Base-by-base conservation (phyloP, 2,888 invertebrate species). In the Euphydryas editha region DNA sequence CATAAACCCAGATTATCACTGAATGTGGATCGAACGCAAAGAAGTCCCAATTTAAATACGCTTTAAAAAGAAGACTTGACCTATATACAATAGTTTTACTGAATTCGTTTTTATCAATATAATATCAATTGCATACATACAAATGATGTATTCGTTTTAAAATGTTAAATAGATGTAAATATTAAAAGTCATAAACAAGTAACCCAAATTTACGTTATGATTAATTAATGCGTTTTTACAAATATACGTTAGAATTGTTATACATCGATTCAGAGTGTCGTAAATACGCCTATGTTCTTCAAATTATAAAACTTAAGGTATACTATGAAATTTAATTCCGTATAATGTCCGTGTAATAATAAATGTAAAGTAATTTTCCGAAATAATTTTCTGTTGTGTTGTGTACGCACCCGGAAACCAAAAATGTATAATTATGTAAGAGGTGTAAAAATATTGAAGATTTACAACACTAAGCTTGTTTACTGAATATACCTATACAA, bases 51-150 rank as follows among this genome's bases (percentile, higher is more conserved):
- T 77, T 76, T 74, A 75, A 77, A 76, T 73, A 68, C 70, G 69
- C 70, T 74, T 71, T 72, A 74, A 67, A 74, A 70, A 74, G 72
- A 72, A 74, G 70, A 73, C 79, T 78, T 79, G 79, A 81, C 79
- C 78, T 75, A 79, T 72, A 74, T 75, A 55, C n/a, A 67, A 68
- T 51, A 59, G 68, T 68, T 64, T 65, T 58, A 68, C 37, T 51
- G 62, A 49, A 60, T 59, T 46, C 37, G 11, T 57, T 59, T 59
- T 67, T 62, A 65, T 65, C 51, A 54, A 65, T 54, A 57, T 67
- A 44, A 44, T n/a, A 54, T 57, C 8, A 49, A 57, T 67, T 73
- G 65, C 65, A 72, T 73, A 69, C 67, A 64, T 72, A 57, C 59
- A 42, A 62, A 42, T 66, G n/a, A 61, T 62, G 51, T 20, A n/a